Conservation (phyloP, 2,113 vertebrate species). For the Piprites chloris region DNA sequence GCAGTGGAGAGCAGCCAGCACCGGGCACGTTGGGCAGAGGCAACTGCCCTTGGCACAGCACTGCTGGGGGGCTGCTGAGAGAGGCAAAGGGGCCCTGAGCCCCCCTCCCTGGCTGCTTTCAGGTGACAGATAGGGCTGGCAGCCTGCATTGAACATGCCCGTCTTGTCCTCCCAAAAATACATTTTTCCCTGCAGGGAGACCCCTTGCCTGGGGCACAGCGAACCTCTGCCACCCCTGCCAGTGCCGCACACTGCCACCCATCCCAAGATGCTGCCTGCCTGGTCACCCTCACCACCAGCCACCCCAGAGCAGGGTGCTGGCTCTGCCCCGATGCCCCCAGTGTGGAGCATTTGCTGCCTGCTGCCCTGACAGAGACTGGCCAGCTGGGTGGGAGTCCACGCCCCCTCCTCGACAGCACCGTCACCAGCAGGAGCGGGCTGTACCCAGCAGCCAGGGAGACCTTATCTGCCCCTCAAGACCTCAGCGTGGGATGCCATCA, state of each 20-base stretch:
- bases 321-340: accelerated
- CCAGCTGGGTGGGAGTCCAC: accelerated
- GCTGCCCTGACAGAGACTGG: neutral
- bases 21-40: accelerated
- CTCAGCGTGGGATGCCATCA: accelerated
- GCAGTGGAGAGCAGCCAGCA: constrained; percentile 12
- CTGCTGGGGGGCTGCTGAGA: neutral
- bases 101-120: neutral
- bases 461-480: neutral
- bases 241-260: accelerated
- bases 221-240: neutral
- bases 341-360: neutral
- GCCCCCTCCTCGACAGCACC: neutral
- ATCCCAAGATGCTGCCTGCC: neutral
- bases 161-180: neutral
- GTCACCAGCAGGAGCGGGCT: neutral
- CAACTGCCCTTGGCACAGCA: accelerated
- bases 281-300: accelerated
- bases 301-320: neutral
- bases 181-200: accelerated
- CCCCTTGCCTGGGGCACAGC: neutral
- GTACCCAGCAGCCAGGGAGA: neutral
- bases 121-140: neutral
- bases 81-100: neutral
- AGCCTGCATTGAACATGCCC: neutral